These are phyloP conservation scores for Ptychochromis oligacanthus DNA, from an alignment of 2,113 vertebrate species.

Conservation along the genomic window DNA sequence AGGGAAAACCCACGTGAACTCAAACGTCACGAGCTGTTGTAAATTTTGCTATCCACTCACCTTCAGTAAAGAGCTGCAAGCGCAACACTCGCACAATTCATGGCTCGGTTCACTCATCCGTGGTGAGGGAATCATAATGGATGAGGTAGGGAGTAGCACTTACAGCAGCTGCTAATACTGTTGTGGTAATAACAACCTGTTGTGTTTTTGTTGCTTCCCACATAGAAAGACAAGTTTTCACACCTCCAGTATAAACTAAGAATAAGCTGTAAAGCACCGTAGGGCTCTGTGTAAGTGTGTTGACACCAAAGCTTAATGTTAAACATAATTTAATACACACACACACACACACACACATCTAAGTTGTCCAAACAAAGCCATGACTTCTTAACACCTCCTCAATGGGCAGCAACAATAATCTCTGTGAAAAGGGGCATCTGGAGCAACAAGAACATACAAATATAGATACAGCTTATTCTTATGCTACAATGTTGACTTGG, in stretches of 20 bases:
- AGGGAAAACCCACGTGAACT: constrained; percentile 6
- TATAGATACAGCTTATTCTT: neutral
- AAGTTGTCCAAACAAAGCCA: neutral
- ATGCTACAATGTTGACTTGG: neutral
- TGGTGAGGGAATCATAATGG: constrained; percentile 18
- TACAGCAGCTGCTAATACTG: constrained; percentile 36
- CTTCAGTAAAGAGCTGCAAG: constrained; percentile 10
- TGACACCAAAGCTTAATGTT: neutral
- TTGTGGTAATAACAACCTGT: constrained; percentile 45
- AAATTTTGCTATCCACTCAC: constrained; percentile 16
- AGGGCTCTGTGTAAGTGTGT: neutral
- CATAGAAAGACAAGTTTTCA: constrained; percentile 8
- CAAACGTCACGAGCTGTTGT: neutral
- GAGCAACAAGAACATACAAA: too few relatives aligned
- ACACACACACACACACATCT: too few relatives aligned
- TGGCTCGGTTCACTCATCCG: constrained; percentile 25
- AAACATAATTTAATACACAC: too few relatives aligned
- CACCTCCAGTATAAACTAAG: constrained; percentile 16
- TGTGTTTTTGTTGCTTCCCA: constrained; percentile 26
- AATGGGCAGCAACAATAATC: neutral
- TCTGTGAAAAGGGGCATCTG: neutral
- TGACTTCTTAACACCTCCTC: neutral
- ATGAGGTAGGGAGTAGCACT: constrained; percentile 10
- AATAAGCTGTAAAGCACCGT: neutral
- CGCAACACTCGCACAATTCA: constrained; percentile 34